Base-by-base conservation (phyloP, 2,797 vertebrate genomes). In the Sebastes reedi region DNA sequence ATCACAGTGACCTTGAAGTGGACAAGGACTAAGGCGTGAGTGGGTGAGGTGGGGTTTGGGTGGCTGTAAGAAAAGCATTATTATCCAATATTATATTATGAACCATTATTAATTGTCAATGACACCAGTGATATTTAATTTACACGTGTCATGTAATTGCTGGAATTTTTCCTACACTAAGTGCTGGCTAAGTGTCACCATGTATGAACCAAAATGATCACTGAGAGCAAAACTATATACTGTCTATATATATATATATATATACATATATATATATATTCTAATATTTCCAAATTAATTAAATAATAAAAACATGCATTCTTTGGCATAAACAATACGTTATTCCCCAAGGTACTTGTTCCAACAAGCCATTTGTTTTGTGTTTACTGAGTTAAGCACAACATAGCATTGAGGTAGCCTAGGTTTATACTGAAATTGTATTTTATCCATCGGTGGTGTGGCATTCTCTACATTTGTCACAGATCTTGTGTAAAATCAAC, bases 1-100 rank as follows among this genome's bases (percentile, higher is more conserved):
- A 58, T 64, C 12, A 72, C 24, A 13, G 11, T 82, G 61, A 86
- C 18, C 6, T 25, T 66, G 25, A 84, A 78, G 27, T 8, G 22
- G 32, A 39, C 20, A 58, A 73, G 8, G 24, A 60, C n/a, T 50
- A 65, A 25, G 14, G 16, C 1, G 0, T 60, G n/a, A 54, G n/a
- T 62, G 69, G 39, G 52, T 67, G 39, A 68, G 64, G 50, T 61
- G 58, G 24, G 52, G 52, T 61, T 75, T 34, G 4, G 14, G 34
- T 67, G 27, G 16, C 62, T 67, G 9, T n/a, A 6, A 64, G 36
- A 29, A 71, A 73, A 66, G 2, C 3, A 3, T 39, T 34, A 66
- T 20, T 50, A 75, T 4, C 9, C 16, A 81, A 18, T 29, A 22
- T 36, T 52, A 46, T 2, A 27, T 79, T 5, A 64, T 54, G 16